Evolutionary conservation across 2,113 vertebrate species (phyloP), one percentile per base, ranked within the genome.

Genomic region (Anhinga anhinga): DNA sequence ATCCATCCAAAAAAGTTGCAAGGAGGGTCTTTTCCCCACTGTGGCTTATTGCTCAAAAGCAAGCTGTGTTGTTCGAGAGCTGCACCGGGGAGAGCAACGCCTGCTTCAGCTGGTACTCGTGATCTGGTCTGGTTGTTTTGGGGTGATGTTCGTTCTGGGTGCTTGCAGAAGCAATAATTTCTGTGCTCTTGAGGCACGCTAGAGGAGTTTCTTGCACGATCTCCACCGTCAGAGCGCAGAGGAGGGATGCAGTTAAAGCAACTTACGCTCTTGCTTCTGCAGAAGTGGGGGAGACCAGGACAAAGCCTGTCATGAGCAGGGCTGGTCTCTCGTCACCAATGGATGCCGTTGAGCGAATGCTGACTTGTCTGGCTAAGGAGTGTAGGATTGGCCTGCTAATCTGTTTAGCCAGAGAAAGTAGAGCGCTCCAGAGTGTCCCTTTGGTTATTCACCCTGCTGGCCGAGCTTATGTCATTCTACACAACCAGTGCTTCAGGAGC

Each of bases 271-370:
- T 34, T 27, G 47, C 38, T 81, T 45, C 79, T 55, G 56, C 0
- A 0, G 40, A 8, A 23, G 19, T 3, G 7, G 0, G 9, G 45
- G 40, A 70, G 84, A 32, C 10, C 16, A 18, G 50, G 23, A 38
- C 23, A 50, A 32, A 79, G 32, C 23, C 42, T 0, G 0, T 42
- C 22, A 13, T 3, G 36, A 71, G 47, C 18, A 8, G 45, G 32
- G 30, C 61, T 17, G 61, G 76, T n/a, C 56, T 62, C 7, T 18
- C 4, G 0, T n/a, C n/a, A 4, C 42, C n/a, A 0, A 0, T 27
- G 59, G 55, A 18, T 59, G 55, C 53, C 44, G 7, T 4, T 11
- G 69, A 40, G 88, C 79, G 40, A 8, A 4, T 1, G 4, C 77
- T 56, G 72, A 25, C 50, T 49, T 11, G 9, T 11, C 61, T 82